Evolutionary conservation across 2,797 vertebrate genomes (phyloP).

Genomic region (Gymnodraco acuticeps): DNA sequence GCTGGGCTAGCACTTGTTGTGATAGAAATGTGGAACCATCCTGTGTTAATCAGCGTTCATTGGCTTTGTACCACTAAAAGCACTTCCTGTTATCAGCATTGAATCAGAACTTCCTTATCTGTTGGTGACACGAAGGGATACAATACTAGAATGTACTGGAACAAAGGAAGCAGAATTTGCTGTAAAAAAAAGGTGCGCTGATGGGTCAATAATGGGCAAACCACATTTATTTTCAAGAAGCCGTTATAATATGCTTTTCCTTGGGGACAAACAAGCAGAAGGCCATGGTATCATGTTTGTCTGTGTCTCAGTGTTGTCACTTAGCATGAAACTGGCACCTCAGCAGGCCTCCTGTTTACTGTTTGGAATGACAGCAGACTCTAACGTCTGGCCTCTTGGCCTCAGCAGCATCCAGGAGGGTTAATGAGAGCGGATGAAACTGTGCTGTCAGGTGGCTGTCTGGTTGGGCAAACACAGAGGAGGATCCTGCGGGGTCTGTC

Average conservation of each 20-base stretch:
- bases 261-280: not conserved
- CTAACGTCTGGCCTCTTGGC: slow-evolving; percentile 61
- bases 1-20: slow-evolving; percentile 56
- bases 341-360: slow-evolving; percentile 65
- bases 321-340: slow-evolving; percentile 59
- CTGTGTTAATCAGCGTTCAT: slow-evolving; percentile 74
- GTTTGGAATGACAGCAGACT: slow-evolving; percentile 56
- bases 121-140: slow-evolving; percentile 16
- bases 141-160: slow-evolving; percentile 20
- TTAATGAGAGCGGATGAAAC: slow-evolving; percentile 26
- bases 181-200: slow-evolving; percentile 16
- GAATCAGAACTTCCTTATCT: slow-evolving; percentile 54
- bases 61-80: slow-evolving; percentile 48
- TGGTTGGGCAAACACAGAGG: slow-evolving; percentile 7
- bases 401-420: slow-evolving; percentile 35
- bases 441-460: slow-evolving; percentile 33
- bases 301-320: slow-evolving; percentile 31
- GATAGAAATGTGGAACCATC: slow-evolving; percentile 50
- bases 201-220: slow-evolving; percentile 14
- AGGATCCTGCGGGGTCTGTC: not conserved
- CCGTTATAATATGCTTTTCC: not conserved
- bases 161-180: slow-evolving; percentile 26
- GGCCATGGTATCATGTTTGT: slow-evolving; percentile 20
- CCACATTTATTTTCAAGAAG: slow-evolving; percentile 12
- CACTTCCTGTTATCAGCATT: slow-evolving; percentile 37